Conservation (phyloP, 2,888 invertebrate genomes). For the Vanessa cardui region DNA sequence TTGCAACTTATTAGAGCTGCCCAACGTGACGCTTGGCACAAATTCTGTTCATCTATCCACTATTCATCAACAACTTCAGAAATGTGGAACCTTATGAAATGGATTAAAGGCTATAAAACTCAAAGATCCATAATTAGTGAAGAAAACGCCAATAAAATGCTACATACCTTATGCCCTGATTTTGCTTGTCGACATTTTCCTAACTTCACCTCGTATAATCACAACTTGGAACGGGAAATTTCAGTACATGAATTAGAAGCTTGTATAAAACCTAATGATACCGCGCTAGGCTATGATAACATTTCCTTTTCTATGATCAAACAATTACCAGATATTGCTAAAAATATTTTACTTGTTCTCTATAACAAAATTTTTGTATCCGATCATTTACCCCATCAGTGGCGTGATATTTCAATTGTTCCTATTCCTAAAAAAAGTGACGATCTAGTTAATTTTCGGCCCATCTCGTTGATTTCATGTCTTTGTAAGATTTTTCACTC, state of each 20-base stretch:
- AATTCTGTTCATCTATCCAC: background rate
- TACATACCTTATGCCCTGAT: slow-evolving; percentile 6
- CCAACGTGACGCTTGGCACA: background rate
- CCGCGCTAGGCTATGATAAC: background rate
- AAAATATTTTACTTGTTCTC: slow-evolving; percentile 7
- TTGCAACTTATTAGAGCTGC: background rate
- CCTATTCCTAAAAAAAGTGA: background rate
- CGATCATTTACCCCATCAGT: slow-evolving; percentile 26
- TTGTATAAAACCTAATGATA: slow-evolving; percentile 3
- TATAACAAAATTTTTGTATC: slow-evolving; percentile 18
- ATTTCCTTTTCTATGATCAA: slow-evolving; percentile 25
- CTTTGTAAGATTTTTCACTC: background rate
- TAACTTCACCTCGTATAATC: slow-evolving; percentile 10
- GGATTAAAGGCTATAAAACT: background rate
- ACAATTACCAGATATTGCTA: slow-evolving; percentile 7
- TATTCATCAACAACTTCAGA: background rate
- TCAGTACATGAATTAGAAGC: slow-evolving; percentile 11
- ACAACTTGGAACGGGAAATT: slow-evolving; percentile 3
- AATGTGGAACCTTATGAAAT: background rate
- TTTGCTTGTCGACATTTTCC: slow-evolving; percentile 1
- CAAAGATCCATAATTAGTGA: no score
- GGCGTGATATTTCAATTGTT: slow-evolving; percentile 17
- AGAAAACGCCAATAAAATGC: no score
- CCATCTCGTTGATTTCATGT: background rate
- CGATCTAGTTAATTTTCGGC: background rate